These are phyloP conservation scores for Solen grandis DNA, from an alignment of 1,140 invertebrate genomes.

Conservation along the genomic window DNA sequence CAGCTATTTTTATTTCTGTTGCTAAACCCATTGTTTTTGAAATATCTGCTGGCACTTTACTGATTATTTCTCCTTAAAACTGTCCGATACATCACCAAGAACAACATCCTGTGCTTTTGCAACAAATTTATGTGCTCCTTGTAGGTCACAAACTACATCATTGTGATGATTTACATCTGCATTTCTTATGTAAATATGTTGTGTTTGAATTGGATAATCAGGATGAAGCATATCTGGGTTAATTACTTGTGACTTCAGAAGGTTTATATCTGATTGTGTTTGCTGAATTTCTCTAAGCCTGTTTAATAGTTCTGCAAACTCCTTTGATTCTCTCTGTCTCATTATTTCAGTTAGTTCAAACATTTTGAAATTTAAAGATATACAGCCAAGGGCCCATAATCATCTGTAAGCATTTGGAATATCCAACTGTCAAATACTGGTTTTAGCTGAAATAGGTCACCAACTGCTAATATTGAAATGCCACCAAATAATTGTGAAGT, in stretches of 20 bases:
- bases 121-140: background rate
- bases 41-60: background rate
- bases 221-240: background rate
- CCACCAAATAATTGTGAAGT: conserved; percentile 56
- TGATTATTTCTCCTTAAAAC: background rate
- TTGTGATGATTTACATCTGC: background rate
- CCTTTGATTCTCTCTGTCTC: conserved; percentile 62
- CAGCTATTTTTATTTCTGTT: background rate
- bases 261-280: conserved; percentile 34
- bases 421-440: conserved; percentile 64
- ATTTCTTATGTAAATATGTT: background rate
- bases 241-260: background rate
- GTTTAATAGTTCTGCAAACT: conserved; percentile 59
- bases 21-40: conserved; percentile 3
- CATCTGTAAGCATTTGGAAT: conserved; percentile 45
- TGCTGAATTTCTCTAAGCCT: conserved; percentile 40
- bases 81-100: no score
- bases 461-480: conserved; percentile 59
- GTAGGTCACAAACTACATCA: background rate
- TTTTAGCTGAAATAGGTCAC: conserved; percentile 63
- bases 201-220: background rate
- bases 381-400: conserved; percentile 46
- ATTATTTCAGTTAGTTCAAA: conserved; percentile 63
- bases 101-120: background rate
- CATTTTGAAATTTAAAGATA: conserved; percentile 62